phyloP scores from a whole-genome alignment of 2,888 invertebrate species.

The Linnaemya vulpina region DNA sequence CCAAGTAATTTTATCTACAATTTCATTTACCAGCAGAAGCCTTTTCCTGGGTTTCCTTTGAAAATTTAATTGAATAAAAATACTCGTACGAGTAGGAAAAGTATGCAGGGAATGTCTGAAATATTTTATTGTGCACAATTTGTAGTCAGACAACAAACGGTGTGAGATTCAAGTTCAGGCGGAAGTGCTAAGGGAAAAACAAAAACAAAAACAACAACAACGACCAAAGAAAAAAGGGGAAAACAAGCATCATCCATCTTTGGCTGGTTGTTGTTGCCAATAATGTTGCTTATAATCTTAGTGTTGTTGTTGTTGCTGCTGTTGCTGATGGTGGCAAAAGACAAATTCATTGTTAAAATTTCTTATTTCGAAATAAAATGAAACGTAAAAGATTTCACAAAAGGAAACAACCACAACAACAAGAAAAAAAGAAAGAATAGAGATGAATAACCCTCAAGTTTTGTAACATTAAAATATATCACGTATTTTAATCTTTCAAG shows the following conservation, averaged over 20 bases:
- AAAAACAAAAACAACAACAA: too few species aligned
- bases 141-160: conserved; percentile 9
- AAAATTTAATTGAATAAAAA: conserved; percentile 10
- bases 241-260: not conserved
- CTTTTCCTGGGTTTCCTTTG: not conserved
- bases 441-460: conserved; percentile 52
- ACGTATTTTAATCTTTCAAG: conserved; percentile 56
- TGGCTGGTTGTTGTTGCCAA: conserved; percentile 15
- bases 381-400: not conserved
- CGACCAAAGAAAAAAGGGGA: too few species aligned
- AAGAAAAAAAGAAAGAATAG: not conserved
- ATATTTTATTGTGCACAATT: conserved; percentile 53
- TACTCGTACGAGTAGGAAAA: not conserved
- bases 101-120: conserved; percentile 38
- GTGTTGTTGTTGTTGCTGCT: conserved; percentile 11
- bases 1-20: conserved; percentile 26
- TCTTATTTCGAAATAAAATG: conserved; percentile 17
- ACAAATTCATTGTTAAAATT: conserved; percentile 50
- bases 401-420: too few species aligned
- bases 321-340: conserved; percentile 34
- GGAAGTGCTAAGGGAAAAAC: conserved; percentile 48
- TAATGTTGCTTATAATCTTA: conserved; percentile 12
- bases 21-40: conserved; percentile 3
- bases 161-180: conserved; percentile 55
- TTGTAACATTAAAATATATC: conserved; percentile 43